These are phyloP conservation scores for Cataglyphis cursor DNA, from an alignment of 2,888 invertebrate species.

Conservation along the genomic window DNA sequence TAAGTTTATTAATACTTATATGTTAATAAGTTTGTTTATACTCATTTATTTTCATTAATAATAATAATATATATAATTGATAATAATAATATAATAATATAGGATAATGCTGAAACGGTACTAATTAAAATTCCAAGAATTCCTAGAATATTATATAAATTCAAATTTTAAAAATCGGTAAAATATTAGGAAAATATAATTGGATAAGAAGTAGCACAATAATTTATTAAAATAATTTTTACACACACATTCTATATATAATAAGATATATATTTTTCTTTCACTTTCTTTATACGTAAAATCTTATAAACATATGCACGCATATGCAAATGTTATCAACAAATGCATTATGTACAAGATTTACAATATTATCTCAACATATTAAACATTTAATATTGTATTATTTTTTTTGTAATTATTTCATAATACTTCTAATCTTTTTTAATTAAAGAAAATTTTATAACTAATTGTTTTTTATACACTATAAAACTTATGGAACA, in stretches of 20 bases:
- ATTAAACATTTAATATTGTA: conserved; percentile 2
- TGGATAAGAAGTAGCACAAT: neutral
- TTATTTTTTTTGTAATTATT: neutral
- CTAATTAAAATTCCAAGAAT: neutral
- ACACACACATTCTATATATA: neutral
- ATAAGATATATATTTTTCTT: conserved; percentile 1
- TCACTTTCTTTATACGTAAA: neutral
- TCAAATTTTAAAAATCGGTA: neutral
- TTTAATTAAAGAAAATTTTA: neutral
- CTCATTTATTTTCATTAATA: neutral
- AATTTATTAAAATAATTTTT: neutral
- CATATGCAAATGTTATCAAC: neutral
- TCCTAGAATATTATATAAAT: neutral
- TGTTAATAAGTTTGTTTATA: neutral
- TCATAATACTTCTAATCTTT: neutral
- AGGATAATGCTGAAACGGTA: neutral
- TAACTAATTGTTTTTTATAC: conserved; percentile 6
- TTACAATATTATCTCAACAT: neutral
- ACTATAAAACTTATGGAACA: neutral
- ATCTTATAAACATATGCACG: neutral
- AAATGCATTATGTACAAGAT: neutral
- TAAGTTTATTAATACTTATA: neutral
- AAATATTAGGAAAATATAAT: conserved; percentile 3
- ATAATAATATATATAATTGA: neutral
- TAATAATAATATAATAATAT: neutral